Base-by-base conservation (phyloP, 2,113 vertebrate species). In the Strix aluco region DNA sequence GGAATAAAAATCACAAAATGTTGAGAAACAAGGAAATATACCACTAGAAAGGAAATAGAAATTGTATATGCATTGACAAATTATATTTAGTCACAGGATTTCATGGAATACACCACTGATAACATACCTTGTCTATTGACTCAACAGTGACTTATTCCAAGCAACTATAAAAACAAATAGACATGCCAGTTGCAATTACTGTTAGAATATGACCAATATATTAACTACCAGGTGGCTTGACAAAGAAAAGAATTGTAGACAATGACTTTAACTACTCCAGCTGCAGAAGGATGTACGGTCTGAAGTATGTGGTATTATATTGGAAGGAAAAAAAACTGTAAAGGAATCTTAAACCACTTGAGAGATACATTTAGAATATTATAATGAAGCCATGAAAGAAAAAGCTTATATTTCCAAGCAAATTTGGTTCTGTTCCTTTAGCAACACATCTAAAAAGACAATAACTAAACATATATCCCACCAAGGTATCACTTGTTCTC, bases 201-300 rank as follows among this genome's bases (percentile, higher is more conserved):
- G 19, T 52, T 75, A 52, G 10, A 46, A 57, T 85, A 17, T 91
- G 25, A 72, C 16, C 77, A 63, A 61, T 67, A 47, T n/a, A 25
- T 55, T 78, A 67, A 62, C 40, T 57, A 65, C 18, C 5, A 34
- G 22, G 34, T 71, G 20, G 10, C 46, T 54, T 88, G 73, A 47
- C 25, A 82, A 59, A 74, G 13, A 32, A 47, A 81, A 26, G 6
- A 29, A 13, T 17, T 59, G 21, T 40, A 74, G n/a, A 13, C 22
- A 54, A 74, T 57, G 5, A 19, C 65, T 67, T n/a, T 20, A 75
- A 27, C 20, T 81, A 15, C 15, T 74, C 30, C 47, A 87, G 7
- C 1, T 0, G 25, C 17, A 55, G 32, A 59, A 72, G 13, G 14
- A 36, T 38, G 4, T 19, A 38, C 1, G 0, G 52, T 42, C 22